Conservation (phyloP, 2,113 vertebrate species). For the Bostrychus sinensis region DNA sequence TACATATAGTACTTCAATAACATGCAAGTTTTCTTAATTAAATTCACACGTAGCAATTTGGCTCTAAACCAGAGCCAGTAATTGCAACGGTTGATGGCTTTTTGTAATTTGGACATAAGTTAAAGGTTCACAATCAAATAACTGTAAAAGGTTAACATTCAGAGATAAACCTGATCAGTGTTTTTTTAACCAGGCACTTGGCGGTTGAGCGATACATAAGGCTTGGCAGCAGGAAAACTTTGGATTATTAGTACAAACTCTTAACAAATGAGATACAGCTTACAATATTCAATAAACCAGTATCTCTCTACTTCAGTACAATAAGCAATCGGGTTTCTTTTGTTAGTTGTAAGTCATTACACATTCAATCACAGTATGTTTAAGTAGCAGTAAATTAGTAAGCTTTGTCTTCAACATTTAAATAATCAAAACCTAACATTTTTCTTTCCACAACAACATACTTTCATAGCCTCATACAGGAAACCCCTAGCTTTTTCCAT, state of each 20-base stretch:
- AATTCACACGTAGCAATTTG: conserved; percentile 22
- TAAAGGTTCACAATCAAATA: conserved; percentile 42
- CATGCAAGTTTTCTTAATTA: conserved; percentile 19
- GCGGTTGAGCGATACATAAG: conserved; percentile 42
- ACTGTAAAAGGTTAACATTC: background rate
- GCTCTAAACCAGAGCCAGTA: conserved; percentile 22
- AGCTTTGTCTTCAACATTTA: background rate
- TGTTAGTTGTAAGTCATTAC: background rate
- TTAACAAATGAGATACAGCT: background rate
- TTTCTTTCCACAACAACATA: conserved; percentile 8
- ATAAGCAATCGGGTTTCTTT: background rate
- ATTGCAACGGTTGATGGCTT: conserved; percentile 28
- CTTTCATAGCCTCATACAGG: conserved; percentile 20
- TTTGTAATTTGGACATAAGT: conserved; percentile 11
- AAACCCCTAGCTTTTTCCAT: conserved; percentile 28
- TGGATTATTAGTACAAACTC: conserved; percentile 16
- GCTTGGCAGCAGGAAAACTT: conserved; percentile 29
- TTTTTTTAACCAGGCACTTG: conserved; percentile 70
- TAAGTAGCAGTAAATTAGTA: conserved; percentile 22
- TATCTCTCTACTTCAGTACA: conserved; percentile 3
- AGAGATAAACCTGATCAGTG: conserved; percentile 17
- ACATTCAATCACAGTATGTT: conserved; percentile 9
- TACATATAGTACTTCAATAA: conserved; percentile 9
- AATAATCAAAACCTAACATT: background rate
- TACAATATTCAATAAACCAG: background rate